Conservation (phyloP, 2,797 vertebrate genomes). For the Hemitrygon akajei region DNA sequence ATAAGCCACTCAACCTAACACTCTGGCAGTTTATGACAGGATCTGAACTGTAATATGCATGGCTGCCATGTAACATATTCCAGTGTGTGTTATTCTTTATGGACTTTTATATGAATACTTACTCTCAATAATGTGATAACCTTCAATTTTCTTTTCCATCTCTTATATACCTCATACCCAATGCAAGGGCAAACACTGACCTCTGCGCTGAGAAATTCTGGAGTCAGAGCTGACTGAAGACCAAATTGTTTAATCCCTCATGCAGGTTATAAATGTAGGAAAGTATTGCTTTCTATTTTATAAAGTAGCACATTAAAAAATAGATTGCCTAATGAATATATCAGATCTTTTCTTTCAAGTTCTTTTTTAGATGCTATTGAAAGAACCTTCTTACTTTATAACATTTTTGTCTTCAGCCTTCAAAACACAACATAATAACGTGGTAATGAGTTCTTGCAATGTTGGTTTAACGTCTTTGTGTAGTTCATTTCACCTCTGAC, state of each 20-base stretch:
- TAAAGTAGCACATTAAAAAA: background rate
- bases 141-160: background rate
- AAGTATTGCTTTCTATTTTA: background rate
- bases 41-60: background rate
- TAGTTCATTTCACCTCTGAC: background rate
- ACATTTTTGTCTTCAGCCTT: background rate
- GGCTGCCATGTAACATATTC: background rate
- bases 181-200: background rate
- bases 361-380: background rate
- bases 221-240: background rate
- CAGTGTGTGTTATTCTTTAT: background rate
- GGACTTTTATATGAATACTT: background rate
- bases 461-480: background rate
- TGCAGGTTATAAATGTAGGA: background rate
- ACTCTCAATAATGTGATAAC: background rate
- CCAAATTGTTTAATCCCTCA: background rate
- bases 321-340: background rate
- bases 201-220: background rate
- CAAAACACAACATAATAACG: background rate
- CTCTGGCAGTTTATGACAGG: background rate
- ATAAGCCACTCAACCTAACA: background rate
- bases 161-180: background rate
- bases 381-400: background rate
- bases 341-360: background rate
- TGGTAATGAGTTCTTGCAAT: background rate